Base-by-base conservation (phyloP, 2,797 vertebrate species). In the Triplophysa bombifrons region DNA sequence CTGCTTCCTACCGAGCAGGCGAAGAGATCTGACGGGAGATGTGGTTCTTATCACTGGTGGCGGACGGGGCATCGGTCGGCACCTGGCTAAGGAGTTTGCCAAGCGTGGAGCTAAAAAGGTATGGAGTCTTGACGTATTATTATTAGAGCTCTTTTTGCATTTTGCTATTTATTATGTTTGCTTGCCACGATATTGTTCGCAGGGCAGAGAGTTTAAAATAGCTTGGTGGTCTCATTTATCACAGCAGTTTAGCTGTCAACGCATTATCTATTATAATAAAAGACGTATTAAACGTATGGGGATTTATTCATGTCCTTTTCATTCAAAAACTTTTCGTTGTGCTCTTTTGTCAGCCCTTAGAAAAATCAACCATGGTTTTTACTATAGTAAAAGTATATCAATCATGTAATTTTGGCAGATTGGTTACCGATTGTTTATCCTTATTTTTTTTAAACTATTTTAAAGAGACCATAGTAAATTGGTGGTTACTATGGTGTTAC, bases 11-110 rank as follows among this genome's bases (percentile, higher is more conserved):
- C 96, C 97, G 19, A 89, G 90, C 90, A 90, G 88, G 71, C 92
- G 91, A 78, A 95, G 95, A 82, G 95, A 95, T 87, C 91, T 99
- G 91, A 82, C 87, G 84, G 89, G 86, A 87, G 97, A 99, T 85
- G 94, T 90, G 85, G 96, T 99, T 53, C 93, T 99, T 87, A 91
- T 99, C 91, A 99, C 98, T 72, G 98, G 98, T 13, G 97, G 98
- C 73, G 98, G 97, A 87, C 90, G 97, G 78, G 98, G 98, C 90
- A 99, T 99, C 90, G 98, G 98, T 1, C 95, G 97, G 25, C 94
- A 97, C 89, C 93, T 99, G 88, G 98, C 97, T 46, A 91, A 88
- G 83, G 96, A 98, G 91, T 99, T 99, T 38, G 95, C 96, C 4
- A 91, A 88, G 76, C 95, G 95, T 80, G 96, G 97, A 78, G 95